These are phyloP conservation scores for Alosa alosa DNA, from an alignment of 2,113 vertebrate species.

Conservation along the genomic window DNA sequence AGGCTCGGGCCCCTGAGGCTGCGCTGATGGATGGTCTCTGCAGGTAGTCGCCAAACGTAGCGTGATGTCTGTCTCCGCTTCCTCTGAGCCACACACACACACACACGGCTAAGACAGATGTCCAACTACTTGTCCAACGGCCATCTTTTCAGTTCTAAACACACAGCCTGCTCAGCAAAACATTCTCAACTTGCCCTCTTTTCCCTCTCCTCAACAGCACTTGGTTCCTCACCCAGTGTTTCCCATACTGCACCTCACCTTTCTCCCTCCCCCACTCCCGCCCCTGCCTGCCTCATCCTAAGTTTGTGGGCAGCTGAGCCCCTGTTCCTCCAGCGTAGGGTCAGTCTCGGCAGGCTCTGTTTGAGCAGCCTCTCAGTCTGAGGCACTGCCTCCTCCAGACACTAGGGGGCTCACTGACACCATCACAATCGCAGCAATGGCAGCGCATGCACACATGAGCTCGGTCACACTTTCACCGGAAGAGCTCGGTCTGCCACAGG, in stretches of 20 bases:
- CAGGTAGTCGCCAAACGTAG: slow-evolving; percentile 41
- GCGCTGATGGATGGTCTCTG: slow-evolving; percentile 45
- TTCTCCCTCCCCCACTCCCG: neutral
- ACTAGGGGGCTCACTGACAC: slow-evolving; percentile 48
- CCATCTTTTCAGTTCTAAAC: neutral
- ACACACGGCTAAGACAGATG: neutral
- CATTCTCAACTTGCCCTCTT: neutral
- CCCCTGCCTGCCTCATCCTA: too few relatives aligned
- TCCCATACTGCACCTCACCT: neutral
- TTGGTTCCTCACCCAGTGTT: neutral
- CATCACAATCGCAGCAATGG: neutral
- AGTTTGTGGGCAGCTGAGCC: too few relatives aligned
- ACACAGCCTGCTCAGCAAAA: slow-evolving; percentile 1
- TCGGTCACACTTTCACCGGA: slow-evolving; percentile 22
- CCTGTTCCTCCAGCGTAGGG: neutral
- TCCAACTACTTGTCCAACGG: neutral
- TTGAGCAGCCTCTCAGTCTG: neutral
- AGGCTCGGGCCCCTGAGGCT: slow-evolving; percentile 7
- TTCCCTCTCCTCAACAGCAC: neutral
- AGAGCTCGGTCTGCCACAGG: slow-evolving; percentile 54
- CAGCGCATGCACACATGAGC: slow-evolving; percentile 27
- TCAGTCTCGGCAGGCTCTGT: neutral
- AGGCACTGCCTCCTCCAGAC: neutral
- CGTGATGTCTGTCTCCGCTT: slow-evolving; percentile 21
- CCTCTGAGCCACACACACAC: neutral